Evolutionary conservation across 2,888 invertebrate species (phyloP).

Genomic region (Heteromyza rotundicornis): DNA sequence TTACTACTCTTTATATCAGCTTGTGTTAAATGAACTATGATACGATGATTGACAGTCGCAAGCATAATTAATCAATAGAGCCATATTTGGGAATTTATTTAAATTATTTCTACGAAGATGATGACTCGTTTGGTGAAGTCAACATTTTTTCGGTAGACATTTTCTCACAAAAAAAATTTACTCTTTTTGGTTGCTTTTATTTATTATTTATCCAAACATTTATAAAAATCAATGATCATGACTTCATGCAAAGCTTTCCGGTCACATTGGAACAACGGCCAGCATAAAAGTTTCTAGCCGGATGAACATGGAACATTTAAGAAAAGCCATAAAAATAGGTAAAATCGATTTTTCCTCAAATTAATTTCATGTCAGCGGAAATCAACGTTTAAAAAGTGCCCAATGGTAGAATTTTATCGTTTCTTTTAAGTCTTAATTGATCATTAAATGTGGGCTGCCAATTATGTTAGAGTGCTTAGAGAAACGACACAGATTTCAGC

Average conservation of each 20-base stretch:
- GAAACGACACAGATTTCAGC: neutral
- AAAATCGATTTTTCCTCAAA: neutral
- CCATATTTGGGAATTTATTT: constrained; percentile 11
- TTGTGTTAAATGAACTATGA: too few species aligned
- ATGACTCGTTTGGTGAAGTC: too few species aligned
- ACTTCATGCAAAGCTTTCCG: too few species aligned
- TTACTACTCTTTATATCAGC: too few species aligned
- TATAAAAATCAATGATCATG: too few species aligned
- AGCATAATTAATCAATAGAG: constrained; percentile 11
- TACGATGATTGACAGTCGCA: neutral
- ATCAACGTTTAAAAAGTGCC: neutral
- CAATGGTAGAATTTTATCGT: neutral
- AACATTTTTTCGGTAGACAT: too few species aligned
- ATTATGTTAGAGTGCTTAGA: neutral
- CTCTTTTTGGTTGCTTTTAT: too few species aligned
- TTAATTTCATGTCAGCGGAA: neutral
- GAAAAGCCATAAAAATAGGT: neutral
- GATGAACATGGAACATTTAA: neutral
- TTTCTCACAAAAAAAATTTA: too few species aligned
- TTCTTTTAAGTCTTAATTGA: neutral
- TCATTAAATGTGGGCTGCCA: neutral
- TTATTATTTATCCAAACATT: too few species aligned
- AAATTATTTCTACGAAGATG: too few species aligned
- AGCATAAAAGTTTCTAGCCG: neutral
- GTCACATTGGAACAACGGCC: too few species aligned